A percentile compares a stretch with the other conserved stretches of the same genome.
phyloP scores from a whole-genome alignment of 2,797 vertebrate species.

The Calcarius lapponicus region DNA sequence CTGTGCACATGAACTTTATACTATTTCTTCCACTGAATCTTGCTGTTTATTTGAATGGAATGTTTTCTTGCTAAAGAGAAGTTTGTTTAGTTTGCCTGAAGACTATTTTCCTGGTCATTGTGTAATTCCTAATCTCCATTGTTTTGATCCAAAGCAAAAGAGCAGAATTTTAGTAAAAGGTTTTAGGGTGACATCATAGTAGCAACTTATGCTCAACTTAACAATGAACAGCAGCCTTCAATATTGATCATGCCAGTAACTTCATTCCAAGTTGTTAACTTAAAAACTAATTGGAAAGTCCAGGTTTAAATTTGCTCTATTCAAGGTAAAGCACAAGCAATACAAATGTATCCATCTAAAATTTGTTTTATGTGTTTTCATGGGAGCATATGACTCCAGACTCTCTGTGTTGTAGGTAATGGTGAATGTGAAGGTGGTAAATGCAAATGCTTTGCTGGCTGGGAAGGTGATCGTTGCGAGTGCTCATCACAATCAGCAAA shows the following conservation, averaged over 20 bases:
- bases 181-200: neutral
- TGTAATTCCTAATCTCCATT: neutral
- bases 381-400: neutral
- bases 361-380: neutral
- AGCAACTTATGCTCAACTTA: neutral
- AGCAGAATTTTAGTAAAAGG: neutral
- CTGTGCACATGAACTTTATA: neutral
- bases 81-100: constrained; percentile 7
- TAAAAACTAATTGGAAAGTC: neutral
- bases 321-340: neutral
- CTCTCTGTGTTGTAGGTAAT: constrained; percentile 79
- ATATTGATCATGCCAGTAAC: neutral
- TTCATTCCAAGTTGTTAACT: neutral
- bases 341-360: neutral
- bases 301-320: neutral
- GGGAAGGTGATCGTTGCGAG: constrained; percentile 89
- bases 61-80: neutral
- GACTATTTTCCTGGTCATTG: neutral
- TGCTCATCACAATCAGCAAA: constrained; percentile 81
- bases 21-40: neutral
- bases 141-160: neutral
- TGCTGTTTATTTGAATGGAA: neutral
- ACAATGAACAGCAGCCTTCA: neutral
- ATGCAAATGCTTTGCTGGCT: constrained; percentile 86
- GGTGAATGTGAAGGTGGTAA: constrained; percentile 88